Conservation (phyloP, 2,888 invertebrate genomes). For the Pseudococcus longispinus region DNA sequence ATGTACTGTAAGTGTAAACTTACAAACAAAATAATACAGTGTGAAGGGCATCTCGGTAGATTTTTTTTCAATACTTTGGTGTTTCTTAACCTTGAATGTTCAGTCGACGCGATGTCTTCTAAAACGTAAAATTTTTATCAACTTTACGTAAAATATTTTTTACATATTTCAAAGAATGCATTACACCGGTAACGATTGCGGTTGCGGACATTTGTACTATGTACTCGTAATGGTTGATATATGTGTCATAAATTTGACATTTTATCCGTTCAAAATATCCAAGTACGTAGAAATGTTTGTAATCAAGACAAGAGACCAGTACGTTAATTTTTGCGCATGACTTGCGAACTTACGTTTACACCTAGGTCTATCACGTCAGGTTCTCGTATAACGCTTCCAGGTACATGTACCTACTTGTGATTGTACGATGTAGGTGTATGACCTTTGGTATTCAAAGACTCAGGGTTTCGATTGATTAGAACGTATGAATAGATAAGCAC, state of each 20-base stretch:
- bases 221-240: neutral
- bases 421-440: conserved; percentile 6
- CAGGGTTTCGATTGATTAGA: neutral
- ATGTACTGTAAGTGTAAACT: neutral
- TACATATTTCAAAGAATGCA: too few species aligned
- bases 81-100: neutral
- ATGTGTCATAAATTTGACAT: neutral
- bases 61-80: neutral
- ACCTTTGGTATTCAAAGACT: conserved; percentile 12
- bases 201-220: neutral
- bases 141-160: neutral
- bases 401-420: neutral
- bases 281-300: neutral
- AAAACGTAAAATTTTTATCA: neutral
- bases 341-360: neutral
- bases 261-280: neutral
- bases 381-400: neutral
- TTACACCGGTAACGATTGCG: too few species aligned
- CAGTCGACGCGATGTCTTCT: neutral
- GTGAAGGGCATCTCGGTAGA: conserved; percentile 24
- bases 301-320: neutral
- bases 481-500: neutral
- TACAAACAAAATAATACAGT: conserved; percentile 25
- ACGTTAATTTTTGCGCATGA: conserved; percentile 1
- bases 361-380: neutral